Percentiles rank a stretch among this genome's conserved stretches.
Conservation (phyloP, 1,140 invertebrate genomes). For the Rhizoglyphus robini region DNA sequence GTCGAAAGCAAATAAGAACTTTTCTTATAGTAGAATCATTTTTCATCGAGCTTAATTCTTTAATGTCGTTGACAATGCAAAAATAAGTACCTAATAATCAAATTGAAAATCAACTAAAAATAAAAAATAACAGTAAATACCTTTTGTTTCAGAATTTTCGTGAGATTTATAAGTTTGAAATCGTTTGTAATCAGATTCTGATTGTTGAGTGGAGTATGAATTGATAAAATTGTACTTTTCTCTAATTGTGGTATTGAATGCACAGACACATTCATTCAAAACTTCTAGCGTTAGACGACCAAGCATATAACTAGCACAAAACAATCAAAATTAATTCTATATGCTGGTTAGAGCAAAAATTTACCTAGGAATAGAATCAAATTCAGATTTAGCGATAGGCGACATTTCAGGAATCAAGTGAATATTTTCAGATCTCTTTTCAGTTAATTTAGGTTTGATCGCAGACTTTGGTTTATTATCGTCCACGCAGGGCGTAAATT, state of each 20-base stretch:
- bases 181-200: conserved; percentile 16
- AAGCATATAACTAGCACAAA: conserved; percentile 20
- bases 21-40: conserved; percentile 17
- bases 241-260: conserved; percentile 15
- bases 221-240: conserved; percentile 17
- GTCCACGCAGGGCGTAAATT: no score
- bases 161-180: conserved; percentile 17
- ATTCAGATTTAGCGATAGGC: conserved; percentile 4
- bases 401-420: not conserved
- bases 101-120: not conserved
- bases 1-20: conserved; percentile 17
- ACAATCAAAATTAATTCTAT: not conserved
- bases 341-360: no score
- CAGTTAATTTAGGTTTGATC: not conserved
- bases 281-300: conserved; percentile 15
- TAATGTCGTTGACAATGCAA: conserved; percentile 19
- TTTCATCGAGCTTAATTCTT: conserved; percentile 19
- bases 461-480: no score
- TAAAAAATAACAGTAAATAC: conserved; percentile 5
- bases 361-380: conserved; percentile 16
- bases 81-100: conserved; percentile 17
- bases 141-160: conserved; percentile 20
- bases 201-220: not conserved
- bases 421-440: not conserved
- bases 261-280: conserved; percentile 1